Evolutionary conservation across 2,888 invertebrate genomes (phyloP), one percentile per base, ranked within the genome.

Genomic region (Thecophora atra): DNA sequence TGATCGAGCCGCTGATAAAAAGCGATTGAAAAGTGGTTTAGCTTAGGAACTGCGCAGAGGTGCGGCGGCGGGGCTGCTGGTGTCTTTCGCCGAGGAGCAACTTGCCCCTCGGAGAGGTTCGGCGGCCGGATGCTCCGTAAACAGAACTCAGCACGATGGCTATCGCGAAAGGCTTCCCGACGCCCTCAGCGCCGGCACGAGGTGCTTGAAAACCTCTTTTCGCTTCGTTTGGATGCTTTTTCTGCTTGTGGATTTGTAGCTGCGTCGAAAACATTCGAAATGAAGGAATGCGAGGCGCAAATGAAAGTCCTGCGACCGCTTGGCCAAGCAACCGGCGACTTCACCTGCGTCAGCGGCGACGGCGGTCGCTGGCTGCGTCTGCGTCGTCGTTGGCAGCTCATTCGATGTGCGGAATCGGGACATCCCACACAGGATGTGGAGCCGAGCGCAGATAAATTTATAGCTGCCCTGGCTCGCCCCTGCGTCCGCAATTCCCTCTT

Each of bases 1-100:
- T 78, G 80, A 80, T 80, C 78, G 76, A 79, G 75, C 74, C 70
- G 71, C 67, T 73, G 78, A 78, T 78, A 65, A 26, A 6, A 17
- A n/a, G n/a, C 44, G 64, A 1, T 24, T 47, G 64, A 24, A 64
- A 44, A 19, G 64, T 11, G 4, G 15, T 17, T 11, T 17, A n/a
- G 47, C 47, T 17, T 47, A n/a, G 47, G 24, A 44, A 13, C 21
- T 21, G 3, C 64, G 19, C 6, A 3, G 24, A 26, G 24, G 8
- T 3, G 24, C 60, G 44, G 47, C 19, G 17, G 21, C 44, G 21
- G n/a, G 4, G 11, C 47, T 11, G 47, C 6, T 8, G 3, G 37
- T 37, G 37, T 37, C 2, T 37, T 37, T 47, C 5, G 17, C 47
- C 6, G 15, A 15, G 37, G 17, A 47, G 63, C 63, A 21, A 28